Conservation (phyloP, 2,113 vertebrate genomes). For the Gallinago media region DNA sequence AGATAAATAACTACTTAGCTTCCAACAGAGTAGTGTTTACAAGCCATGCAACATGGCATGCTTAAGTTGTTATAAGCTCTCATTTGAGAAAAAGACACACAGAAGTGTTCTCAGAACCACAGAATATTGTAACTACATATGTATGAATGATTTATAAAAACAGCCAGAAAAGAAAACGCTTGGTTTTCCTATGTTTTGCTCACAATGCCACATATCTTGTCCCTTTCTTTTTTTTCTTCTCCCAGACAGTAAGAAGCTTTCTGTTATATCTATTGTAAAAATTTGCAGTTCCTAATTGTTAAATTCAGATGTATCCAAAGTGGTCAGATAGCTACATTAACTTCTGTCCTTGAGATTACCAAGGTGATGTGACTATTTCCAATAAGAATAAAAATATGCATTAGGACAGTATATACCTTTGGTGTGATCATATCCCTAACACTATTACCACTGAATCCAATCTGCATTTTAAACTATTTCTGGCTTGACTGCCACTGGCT, state of each 20-base stretch:
- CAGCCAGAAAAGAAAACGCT: fast-evolving
- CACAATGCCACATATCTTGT: neutral
- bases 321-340: neutral
- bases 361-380: neutral
- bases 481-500: neutral
- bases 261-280: neutral
- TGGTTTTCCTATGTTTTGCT: neutral
- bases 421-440: neutral
- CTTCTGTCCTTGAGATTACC: neutral
- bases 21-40: neutral
- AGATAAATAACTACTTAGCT: neutral
- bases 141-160: neutral
- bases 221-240: neutral
- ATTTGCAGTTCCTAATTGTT: neutral
- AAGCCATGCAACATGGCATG: neutral
- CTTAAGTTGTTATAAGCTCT: neutral
- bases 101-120: neutral
- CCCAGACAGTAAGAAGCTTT: neutral
- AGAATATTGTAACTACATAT: neutral
- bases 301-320: neutral
- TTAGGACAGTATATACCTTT: neutral
- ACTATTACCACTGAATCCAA: neutral
- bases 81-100: neutral
- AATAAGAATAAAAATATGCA: neutral
- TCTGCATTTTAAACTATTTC: constrained; percentile 7